Base-by-base conservation (phyloP, 2,113 vertebrate species). In the Rousettus leschenaultii region DNA sequence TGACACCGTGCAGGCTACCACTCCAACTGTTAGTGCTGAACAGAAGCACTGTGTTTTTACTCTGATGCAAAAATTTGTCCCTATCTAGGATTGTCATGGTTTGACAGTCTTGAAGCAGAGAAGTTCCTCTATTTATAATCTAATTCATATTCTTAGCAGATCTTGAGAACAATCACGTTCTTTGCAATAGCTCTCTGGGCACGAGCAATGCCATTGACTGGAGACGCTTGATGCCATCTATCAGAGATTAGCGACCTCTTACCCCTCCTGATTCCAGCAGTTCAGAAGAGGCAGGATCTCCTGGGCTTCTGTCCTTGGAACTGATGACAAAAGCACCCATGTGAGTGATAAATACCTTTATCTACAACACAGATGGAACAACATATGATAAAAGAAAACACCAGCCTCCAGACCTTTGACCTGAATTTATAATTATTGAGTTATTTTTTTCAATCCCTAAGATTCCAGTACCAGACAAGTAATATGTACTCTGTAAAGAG, bases 111-210 rank as follows among this genome's bases (percentile, higher is more conserved):
- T 16, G 33, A 94, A 66, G 48, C 83, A 91, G 59, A 92, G 59
- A 83, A 77, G 10, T 24, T 80, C 94, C 35, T 74, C 24, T 94
- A 55, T 95, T 91, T 82, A 77, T n/a, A 91, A 89, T 78, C 75
- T 91, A 92, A 90, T 95, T 88, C 45, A 30, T 78, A 95, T 66
- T 89, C 77, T 53, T 79, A 75, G 61, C n/a, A 33, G 26, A 74
- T 91, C 35, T 91, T 66, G 28, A 35, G 3, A 68, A 86, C 5
- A 51, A 12, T 91, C 63, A 15, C 59, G 38, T 12, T 78, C 9
- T 48, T 85, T 1, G 3, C 73, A 93, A 4, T 12, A 48, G 19
- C 30, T 78, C 33, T 65, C 38, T 80, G 57, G 65, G 33, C 43
- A 70, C 61, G 84, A 90, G 38, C 61, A 16, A 3, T 38, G 70